Conservation (phyloP, 1,140 invertebrate species). For the Teleogryllus occipitalis region DNA sequence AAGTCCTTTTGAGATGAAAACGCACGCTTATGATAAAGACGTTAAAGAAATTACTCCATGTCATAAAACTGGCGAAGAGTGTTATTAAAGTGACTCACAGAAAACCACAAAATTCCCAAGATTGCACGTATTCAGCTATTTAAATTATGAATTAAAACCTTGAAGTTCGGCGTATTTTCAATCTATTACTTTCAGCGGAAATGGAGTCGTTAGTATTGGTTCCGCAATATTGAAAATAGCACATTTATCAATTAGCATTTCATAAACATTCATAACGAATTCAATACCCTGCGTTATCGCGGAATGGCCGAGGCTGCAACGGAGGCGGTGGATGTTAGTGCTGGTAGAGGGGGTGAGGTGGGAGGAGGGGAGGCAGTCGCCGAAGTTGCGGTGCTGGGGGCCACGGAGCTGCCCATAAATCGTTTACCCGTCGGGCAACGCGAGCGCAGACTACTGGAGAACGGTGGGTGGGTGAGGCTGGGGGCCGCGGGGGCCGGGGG, state of each 20-base stretch:
- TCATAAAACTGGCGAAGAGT: no score
- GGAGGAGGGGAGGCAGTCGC: not conserved
- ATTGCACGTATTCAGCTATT: not conserved
- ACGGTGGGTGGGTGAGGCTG: no score
- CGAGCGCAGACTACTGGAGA: not conserved
- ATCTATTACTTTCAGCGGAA: not conserved
- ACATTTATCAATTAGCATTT: slow-evolving; percentile 6
- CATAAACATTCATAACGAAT: slow-evolving; percentile 5
- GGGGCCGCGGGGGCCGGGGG: no score
- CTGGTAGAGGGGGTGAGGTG: not conserved
- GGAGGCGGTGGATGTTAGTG: not conserved
- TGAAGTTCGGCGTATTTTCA: not conserved
- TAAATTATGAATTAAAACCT: not conserved
- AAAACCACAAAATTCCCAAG: no score
- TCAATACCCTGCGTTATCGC: not conserved
- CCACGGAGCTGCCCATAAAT: not conserved
- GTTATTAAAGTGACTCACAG: no score
- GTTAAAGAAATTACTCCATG: no score
- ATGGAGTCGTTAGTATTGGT: not conserved
- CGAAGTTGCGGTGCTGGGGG: not conserved
- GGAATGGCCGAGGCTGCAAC: not conserved
- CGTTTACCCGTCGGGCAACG: not conserved
- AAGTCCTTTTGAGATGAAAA: no score
- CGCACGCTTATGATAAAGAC: no score
- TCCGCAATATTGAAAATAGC: not conserved